Conservation (phyloP, 2,888 invertebrate species). For the Pristionchus maxplancki region DNA sequence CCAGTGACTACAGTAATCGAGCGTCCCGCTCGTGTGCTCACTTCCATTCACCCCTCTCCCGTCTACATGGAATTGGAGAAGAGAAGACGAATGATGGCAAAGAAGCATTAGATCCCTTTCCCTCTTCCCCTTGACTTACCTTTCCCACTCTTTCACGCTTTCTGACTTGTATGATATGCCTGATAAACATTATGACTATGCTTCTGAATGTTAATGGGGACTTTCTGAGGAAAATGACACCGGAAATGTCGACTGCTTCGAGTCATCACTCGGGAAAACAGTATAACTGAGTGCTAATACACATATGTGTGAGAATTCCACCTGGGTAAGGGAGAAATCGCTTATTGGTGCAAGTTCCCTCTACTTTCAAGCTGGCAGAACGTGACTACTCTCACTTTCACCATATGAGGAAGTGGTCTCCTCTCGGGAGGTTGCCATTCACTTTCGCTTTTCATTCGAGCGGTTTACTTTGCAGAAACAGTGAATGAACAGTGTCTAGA, state of each 20-base stretch:
- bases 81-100: constrained; percentile 34
- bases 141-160: neutral
- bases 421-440: neutral
- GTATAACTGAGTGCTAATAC: no score
- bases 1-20: constrained; percentile 47
- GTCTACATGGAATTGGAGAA: constrained; percentile 23
- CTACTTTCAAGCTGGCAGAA: neutral
- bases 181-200: constrained; percentile 13
- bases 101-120: constrained; percentile 24
- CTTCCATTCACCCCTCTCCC: neutral
- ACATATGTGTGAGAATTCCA: neutral
- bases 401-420: neutral
- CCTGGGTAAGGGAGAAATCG: neutral
- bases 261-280: no score
- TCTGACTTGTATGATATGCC: neutral
- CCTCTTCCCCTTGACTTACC: neutral
- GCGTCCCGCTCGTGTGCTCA: constrained; percentile 7
- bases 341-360: neutral
- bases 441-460: neutral
- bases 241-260: neutral
- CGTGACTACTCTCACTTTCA: neutral
- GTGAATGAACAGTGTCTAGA: neutral
- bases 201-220: neutral
- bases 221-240: neutral
- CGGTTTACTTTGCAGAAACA: neutral